A percentile compares a stretch with the other conserved stretches of the same genome.
These are phyloP conservation scores for Patella depressa DNA, from an alignment of 2,888 invertebrate species.

Conservation along the genomic window DNA sequence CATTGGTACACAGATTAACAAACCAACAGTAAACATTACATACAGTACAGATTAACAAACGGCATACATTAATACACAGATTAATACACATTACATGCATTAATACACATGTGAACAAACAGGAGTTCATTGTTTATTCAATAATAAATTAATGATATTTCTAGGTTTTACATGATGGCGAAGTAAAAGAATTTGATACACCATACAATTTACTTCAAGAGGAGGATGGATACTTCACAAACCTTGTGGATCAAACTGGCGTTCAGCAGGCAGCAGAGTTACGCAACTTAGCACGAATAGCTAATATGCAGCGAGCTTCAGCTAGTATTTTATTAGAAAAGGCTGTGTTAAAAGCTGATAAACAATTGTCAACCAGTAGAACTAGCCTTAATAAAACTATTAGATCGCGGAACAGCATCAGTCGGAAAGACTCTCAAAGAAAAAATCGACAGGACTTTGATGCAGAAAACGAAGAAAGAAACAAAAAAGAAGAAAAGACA, in stretches of 20 bases:
- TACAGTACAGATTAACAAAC: too few relatives aligned
- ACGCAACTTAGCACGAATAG: slow-evolving; percentile 38
- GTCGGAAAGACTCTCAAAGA: slow-evolving; percentile 3
- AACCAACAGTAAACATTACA: too few relatives aligned
- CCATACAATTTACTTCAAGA: slow-evolving; percentile 76
- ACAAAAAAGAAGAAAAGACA: too few relatives aligned
- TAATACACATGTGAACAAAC: not conserved
- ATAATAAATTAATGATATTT: slow-evolving; percentile 12
- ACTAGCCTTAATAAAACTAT: not conserved
- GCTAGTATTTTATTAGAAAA: slow-evolving; percentile 39
- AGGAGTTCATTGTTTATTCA: not conserved
- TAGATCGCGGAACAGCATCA: not conserved
- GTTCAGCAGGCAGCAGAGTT: slow-evolving; percentile 37
- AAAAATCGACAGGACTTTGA: not conserved
- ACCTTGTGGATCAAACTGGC: slow-evolving; percentile 61
- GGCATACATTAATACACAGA: too few relatives aligned
- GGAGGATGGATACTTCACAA: slow-evolving; percentile 58
- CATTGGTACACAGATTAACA: too few relatives aligned
- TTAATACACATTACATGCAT: too few relatives aligned
- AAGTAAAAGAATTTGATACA: slow-evolving; percentile 82
- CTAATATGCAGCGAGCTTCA: slow-evolving; percentile 36
- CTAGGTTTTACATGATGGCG: slow-evolving; percentile 82
- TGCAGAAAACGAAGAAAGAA: too few relatives aligned
- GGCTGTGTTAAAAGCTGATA: slow-evolving; percentile 37
- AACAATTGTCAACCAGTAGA: slow-evolving; percentile 36